These are phyloP conservation scores for Synanthedon myopaeformis DNA, from an alignment of 2,888 invertebrate genomes.

Conservation along the genomic window DNA sequence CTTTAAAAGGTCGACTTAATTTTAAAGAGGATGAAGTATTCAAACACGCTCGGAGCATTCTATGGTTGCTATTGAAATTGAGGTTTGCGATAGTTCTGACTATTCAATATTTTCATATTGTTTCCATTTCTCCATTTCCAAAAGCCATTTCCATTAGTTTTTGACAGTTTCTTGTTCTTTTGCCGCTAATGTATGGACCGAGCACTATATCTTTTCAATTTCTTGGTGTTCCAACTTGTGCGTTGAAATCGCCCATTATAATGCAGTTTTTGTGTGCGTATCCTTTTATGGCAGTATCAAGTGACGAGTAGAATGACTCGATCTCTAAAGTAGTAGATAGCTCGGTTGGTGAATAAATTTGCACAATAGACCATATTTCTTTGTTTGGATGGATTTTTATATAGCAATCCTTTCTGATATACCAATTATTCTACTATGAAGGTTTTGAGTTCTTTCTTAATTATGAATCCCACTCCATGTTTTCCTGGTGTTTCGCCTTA, in stretches of 20 bases:
- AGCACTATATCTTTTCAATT: not conserved
- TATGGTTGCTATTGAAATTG: too few species aligned
- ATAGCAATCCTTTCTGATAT: conserved; percentile 1
- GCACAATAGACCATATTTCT: conserved; percentile 1
- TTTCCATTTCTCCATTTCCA: too few species aligned
- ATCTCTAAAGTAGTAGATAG: not conserved
- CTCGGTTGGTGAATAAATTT: conserved; percentile 3
- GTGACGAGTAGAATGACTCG: not conserved
- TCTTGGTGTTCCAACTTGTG: not conserved
- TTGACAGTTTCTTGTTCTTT: conserved; percentile 1
- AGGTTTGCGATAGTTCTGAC: not conserved
- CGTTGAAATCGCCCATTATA: conserved; percentile 1
- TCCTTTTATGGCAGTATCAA: not conserved
- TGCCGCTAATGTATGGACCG: not conserved
- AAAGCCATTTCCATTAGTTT: conserved; percentile 2
- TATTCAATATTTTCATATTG: conserved; percentile 3
- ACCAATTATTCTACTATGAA: conserved; percentile 1
- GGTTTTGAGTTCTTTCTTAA: conserved; percentile 1
- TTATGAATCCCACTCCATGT: conserved; percentile 1
- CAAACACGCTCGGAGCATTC: too few species aligned
- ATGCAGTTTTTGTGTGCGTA: not conserved
- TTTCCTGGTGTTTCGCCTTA: conserved; percentile 1
- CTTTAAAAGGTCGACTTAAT: too few species aligned
- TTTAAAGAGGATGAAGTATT: too few species aligned
- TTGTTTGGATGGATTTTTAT: not conserved